These are phyloP conservation scores for Apoda limacodes DNA, from an alignment of 2,888 invertebrate species.

Conservation along the genomic window DNA sequence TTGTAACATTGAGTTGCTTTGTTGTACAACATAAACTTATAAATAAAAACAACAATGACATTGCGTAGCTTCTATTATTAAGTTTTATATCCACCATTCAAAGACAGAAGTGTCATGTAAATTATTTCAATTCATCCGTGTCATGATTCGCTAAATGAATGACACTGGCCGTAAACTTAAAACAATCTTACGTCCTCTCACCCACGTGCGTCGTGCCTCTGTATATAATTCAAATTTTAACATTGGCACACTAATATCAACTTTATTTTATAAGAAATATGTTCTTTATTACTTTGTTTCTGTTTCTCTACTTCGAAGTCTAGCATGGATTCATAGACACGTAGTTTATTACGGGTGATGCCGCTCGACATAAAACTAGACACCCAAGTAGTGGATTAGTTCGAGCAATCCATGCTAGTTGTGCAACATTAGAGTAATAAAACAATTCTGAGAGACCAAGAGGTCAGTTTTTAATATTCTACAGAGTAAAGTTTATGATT, in stretches of 20 bases:
- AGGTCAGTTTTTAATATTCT: slow-evolving; percentile 52
- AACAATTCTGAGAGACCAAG: slow-evolving; percentile 28
- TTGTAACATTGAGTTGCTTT: too few relatives aligned
- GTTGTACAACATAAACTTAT: too few relatives aligned
- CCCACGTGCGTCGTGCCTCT: slow-evolving; percentile 39
- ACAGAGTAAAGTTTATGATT: slow-evolving; percentile 48
- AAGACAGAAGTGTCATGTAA: slow-evolving; percentile 24
- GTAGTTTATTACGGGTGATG: slow-evolving; percentile 52
- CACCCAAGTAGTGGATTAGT: slow-evolving; percentile 64
- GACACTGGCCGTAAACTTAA: slow-evolving; percentile 49
- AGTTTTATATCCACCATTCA: too few relatives aligned
- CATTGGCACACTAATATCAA: too few relatives aligned
- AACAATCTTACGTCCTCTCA: slow-evolving; percentile 41
- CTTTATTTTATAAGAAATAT: too few relatives aligned
- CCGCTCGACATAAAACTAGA: slow-evolving; percentile 54
- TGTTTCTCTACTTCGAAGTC: too few relatives aligned
- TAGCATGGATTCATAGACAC: slow-evolving; percentile 29
- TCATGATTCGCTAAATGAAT: slow-evolving; percentile 58
- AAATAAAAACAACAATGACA: too few relatives aligned
- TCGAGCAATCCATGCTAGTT: slow-evolving; percentile 39
- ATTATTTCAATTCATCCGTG: slow-evolving; percentile 35
- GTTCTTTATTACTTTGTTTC: too few relatives aligned
- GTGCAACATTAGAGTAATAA: slow-evolving; percentile 41
- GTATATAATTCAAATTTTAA: too few relatives aligned
- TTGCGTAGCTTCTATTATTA: too few relatives aligned